Percentiles rank a stretch among this genome's conserved stretches.
Evolutionary conservation across 2,888 invertebrate genomes (phyloP).

Genomic region (Dryococelus australis): DNA sequence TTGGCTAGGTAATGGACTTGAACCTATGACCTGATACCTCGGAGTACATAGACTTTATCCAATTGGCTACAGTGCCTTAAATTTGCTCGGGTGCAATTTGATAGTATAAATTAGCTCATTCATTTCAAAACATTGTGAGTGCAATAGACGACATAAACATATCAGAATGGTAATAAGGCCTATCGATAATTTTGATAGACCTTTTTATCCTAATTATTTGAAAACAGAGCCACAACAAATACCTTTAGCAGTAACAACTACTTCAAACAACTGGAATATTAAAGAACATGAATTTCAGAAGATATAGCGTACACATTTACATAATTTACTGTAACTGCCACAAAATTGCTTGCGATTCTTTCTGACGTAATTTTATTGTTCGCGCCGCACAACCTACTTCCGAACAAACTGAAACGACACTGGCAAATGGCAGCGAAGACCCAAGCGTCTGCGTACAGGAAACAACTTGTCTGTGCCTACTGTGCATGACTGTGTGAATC

Average conservation of each 20-base stretch:
- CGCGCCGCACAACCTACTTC: not conserved
- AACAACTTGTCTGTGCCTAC: too few species aligned
- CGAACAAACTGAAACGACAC: too few species aligned
- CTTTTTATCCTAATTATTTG: not conserved
- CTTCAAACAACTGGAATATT: not conserved
- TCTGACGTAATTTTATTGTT: not conserved
- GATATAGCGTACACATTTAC: too few species aligned
- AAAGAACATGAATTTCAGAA: not conserved
- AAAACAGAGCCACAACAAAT: not conserved
- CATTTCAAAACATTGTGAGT: not conserved
- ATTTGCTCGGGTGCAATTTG: too few species aligned
- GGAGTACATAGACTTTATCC: too few species aligned
- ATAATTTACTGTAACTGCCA: not conserved
- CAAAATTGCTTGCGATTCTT: not conserved
- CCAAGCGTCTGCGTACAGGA: too few species aligned
- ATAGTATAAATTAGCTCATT: too few species aligned
- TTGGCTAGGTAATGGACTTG: too few species aligned
- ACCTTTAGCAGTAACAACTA: not conserved
- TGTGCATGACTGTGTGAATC: too few species aligned
- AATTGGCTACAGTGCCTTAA: too few species aligned
- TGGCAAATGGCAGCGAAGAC: too few species aligned
- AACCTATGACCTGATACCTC: too few species aligned
- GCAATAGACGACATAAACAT: not conserved
- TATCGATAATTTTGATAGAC: constrained; percentile 13
- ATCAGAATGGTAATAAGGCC: not conserved